Base-by-base conservation (phyloP, 2,113 vertebrate genomes). In the Onychostoma macrolepis region DNA sequence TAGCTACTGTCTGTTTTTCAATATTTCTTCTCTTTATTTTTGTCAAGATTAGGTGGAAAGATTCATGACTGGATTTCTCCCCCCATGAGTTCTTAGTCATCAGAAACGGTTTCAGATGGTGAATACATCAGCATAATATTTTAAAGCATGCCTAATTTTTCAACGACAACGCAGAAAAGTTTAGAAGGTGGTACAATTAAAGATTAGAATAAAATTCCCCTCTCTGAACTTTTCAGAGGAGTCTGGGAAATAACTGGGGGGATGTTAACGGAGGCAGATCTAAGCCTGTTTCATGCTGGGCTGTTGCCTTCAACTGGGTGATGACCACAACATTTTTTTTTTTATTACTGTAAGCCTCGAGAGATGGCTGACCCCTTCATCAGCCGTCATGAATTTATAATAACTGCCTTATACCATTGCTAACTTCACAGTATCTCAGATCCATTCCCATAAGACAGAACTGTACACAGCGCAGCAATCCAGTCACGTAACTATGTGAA, bases 341-440 rank as follows among this genome's bases (percentile, higher is more conserved):
- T 38, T 71, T 69, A 63, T 84, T 72, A 67, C 38, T 56, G 75
- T 63, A 41, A 81, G 89, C 88, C 82, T 65, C 0, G n/a, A 79
- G 89, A 82, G 79, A 75, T 63, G 30, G 45, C 80, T 89, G 75
- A 88, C 80, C 83, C 87, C 89, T 87, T 58, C 72, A 76, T 86
- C 88, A 90, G 50, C 86, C 41, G 41, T 90, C 77, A 80, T 89
- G 88, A 90, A 91, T 91, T 90, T 89, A 74, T 88, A 92, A 92
- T 84, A 58, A 41, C 81, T 89, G 81, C 12, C 41, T 88, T 83
- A 50, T 61, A 58, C 77, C 50, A 56, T 63, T 76, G 12, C 61
- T 85, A 43, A 84, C 61, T 84, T 75, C 17, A 26, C 10, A 80
- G 83, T 53, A 56, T 74, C 84, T 87, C 13, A 65, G 41, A 75